A percentile compares a stretch with the other conserved stretches of the same genome.
Conservation (phyloP, 2,797 vertebrate genomes). For the Arnoldichthys spilopterus region DNA sequence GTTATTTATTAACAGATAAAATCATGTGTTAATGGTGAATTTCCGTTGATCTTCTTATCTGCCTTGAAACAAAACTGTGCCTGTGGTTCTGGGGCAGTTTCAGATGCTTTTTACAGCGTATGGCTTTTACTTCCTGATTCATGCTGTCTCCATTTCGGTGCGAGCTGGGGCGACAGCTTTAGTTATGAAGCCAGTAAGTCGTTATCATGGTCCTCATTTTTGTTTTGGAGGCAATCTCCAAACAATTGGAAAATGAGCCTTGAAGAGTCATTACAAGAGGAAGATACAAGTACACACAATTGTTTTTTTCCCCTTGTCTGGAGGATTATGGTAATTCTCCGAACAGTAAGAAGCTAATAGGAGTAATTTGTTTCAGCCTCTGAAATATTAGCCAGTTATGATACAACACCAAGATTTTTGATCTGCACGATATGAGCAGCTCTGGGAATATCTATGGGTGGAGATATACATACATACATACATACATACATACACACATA, state of each 20-base stretch:
- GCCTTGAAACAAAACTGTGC: neutral
- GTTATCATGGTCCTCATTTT: neutral
- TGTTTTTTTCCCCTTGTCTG: slow-evolving; percentile 29
- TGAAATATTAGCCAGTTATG: slow-evolving; percentile 1
- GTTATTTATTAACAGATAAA: neutral
- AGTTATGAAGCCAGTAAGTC: neutral
- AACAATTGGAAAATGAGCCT: slow-evolving; percentile 16
- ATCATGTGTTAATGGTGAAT: neutral
- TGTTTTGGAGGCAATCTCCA: neutral
- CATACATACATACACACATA: no score
- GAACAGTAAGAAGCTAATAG: slow-evolving; percentile 58
- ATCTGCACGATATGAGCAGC: no score
- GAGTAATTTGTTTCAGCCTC: slow-evolving; percentile 12
- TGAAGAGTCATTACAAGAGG: neutral
- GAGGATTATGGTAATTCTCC: slow-evolving; percentile 59
- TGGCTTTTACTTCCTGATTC: neutral
- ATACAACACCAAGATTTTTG: neutral
- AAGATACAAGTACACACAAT: slow-evolving; percentile 4
- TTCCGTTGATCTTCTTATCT: neutral
- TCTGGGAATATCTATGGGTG: no score
- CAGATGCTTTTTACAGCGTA: neutral
- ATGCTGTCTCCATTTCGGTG: neutral
- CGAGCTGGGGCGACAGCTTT: neutral
- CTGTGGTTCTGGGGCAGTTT: neutral
- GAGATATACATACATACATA: no score